phyloP scores from a whole-genome alignment of 2,797 vertebrate genomes.

The Centroberyx gerrardi region DNA sequence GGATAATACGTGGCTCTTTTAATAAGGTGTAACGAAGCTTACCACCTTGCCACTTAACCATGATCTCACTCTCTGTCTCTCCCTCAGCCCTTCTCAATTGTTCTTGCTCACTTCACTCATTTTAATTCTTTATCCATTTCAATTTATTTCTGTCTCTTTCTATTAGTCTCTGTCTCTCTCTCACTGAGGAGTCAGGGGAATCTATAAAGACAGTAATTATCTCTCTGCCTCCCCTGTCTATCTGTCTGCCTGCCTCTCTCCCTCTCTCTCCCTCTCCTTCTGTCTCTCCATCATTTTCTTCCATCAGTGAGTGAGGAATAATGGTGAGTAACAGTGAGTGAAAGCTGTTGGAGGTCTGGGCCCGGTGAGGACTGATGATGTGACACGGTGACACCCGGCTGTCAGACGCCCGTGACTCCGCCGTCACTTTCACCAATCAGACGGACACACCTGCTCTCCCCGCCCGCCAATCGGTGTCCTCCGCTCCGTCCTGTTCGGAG shows the following conservation, averaged over 20 bases:
- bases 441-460: not conserved
- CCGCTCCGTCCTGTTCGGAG: not conserved
- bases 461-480: not conserved
- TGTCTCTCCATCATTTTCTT: slow-evolving; percentile 18
- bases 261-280: not conserved
- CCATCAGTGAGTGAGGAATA: slow-evolving; percentile 28
- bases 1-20: slow-evolving; percentile 54
- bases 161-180: slow-evolving; percentile 9
- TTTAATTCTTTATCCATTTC: slow-evolving; percentile 65
- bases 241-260: slow-evolving; percentile 11
- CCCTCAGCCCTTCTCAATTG: slow-evolving; percentile 10
- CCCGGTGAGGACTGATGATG: slow-evolving; percentile 36
- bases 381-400: slow-evolving; percentile 31
- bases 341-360: not conserved
- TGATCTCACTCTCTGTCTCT: slow-evolving; percentile 16
- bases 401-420: slow-evolving; percentile 31
- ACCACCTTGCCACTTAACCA: slow-evolving; percentile 50
- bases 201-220: slow-evolving; percentile 55
- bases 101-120: slow-evolving; percentile 41
- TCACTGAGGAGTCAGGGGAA: slow-evolving; percentile 26
- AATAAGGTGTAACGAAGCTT: slow-evolving; percentile 68
- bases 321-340: slow-evolving; percentile 18
- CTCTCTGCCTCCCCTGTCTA: slow-evolving; percentile 12
- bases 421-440: slow-evolving; percentile 3
- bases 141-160: slow-evolving; percentile 45